These are phyloP conservation scores for Acholoe squamosa DNA, from an alignment of 2,888 invertebrate species.

Conservation along the genomic window DNA sequence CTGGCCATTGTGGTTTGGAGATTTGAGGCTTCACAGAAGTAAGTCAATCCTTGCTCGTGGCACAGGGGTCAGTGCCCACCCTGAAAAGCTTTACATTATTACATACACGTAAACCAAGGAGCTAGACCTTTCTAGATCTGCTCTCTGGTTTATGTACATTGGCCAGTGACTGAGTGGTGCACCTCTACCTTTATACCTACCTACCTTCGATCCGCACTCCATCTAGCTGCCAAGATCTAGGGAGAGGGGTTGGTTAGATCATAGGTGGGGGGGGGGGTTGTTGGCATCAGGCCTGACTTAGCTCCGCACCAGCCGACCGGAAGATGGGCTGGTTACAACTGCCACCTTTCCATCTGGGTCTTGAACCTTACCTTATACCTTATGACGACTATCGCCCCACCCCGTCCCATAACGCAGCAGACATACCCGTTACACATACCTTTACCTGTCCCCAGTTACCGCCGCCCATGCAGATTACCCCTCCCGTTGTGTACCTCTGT, in stretches of 20 bases:
- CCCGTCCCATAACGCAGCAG: background rate
- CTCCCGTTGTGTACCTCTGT: too few species aligned
- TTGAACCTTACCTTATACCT: background rate
- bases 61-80: background rate
- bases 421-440: background rate
- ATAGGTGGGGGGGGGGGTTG: background rate
- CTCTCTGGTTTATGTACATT: background rate
- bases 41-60: background rate
- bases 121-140: too few species aligned
- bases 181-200: background rate
- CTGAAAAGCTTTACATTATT: background rate
- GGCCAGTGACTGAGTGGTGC: background rate
- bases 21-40: background rate
- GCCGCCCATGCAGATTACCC: too few species aligned
- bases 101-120: too few species aligned
- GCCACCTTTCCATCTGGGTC: background rate
- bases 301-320: slow-evolving; percentile 7
- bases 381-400: background rate
- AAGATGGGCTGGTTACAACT: slow-evolving; percentile 15
- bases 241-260: too few species aligned
- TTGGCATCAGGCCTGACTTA: background rate
- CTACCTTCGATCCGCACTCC: background rate
- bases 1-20: too few species aligned
- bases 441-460: background rate
- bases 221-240: slow-evolving; percentile 14